Percentiles rank a stretch among this genome's conserved stretches.
Evolutionary conservation across 2,888 invertebrate species (phyloP).

Genomic region (Galeopsomyia nigrocyanea): DNA sequence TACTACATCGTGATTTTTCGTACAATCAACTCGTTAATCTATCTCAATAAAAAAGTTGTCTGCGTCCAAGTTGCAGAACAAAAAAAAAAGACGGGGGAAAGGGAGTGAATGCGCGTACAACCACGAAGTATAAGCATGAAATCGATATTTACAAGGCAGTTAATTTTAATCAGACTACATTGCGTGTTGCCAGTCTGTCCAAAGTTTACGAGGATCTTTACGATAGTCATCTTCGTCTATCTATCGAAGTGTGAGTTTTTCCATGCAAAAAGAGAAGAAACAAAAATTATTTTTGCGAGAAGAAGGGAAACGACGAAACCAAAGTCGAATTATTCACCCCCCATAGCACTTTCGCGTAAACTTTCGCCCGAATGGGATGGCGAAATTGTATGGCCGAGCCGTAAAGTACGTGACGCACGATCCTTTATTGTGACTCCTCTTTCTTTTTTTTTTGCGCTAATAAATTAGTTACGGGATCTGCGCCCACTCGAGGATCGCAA

Average conservation of each 20-base stretch:
- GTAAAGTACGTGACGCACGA: no score
- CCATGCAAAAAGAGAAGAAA: not conserved
- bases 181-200: slow-evolving; percentile 51
- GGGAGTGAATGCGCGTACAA: slow-evolving; percentile 53
- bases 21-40: no score
- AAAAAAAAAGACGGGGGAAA: slow-evolving; percentile 11
- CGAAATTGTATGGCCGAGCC: no score
- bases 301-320: not conserved
- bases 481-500: no score
- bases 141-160: slow-evolving; percentile 61
- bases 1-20: no score
- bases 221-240: slow-evolving; percentile 36
- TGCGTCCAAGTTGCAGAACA: slow-evolving; percentile 3
- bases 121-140: slow-evolving; percentile 55
- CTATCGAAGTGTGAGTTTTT: not conserved
- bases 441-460: no score
- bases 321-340: slow-evolving; percentile 1
- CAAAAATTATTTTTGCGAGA: slow-evolving; percentile 3
- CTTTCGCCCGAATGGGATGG: not conserved
- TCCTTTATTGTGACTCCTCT: no score
- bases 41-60: not conserved
- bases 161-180: slow-evolving; percentile 57
- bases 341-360: not conserved
- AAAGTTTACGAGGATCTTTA: slow-evolving; percentile 53
- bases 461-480: no score